Base-by-base conservation (phyloP, 2,113 vertebrate species). In the Hippoglossus stenolepis region DNA sequence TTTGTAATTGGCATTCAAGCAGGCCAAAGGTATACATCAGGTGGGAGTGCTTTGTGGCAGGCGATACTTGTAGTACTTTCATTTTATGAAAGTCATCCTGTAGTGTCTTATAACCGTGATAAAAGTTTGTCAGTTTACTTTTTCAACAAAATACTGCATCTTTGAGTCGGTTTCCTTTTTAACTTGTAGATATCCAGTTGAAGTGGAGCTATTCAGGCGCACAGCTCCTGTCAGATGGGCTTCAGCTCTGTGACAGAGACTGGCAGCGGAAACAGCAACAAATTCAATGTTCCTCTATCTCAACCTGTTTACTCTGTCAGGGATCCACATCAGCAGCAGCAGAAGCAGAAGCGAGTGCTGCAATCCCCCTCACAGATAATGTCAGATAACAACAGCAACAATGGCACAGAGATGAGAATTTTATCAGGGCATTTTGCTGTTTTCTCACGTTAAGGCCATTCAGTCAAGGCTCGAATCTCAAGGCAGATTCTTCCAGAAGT, bases 301-400 rank as follows among this genome's bases (percentile, higher is more conserved):
- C 58, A 74, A 67, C 81, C 67, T 79, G 70, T 82, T 90, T 73
- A 80, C 54, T 78, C 70, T 79, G 74, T 88, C 74, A 82, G 70
- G 70, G 38, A 84, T 73, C 54, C 80, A 75, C 63, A 86, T 66
- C 80, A 64, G 71, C 69, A 77, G 63, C 73, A 65, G 68, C 71
- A 49, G 47, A 15, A 49, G 47, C 71, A 51, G 47, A 4, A 51
- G 47, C 47, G 0, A 70, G 26, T 56, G 53, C 65, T 65, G 75
- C 54, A 82, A 80, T 78, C 78, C 62, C 65, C 67, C 61, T 65
- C 51, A 71, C 57, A 65, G 61, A 76, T 60, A 59, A 15, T 43
- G 65, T 43, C 57, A 75, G 74, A 84, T 84, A 70, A 63, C 77
- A 85, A 51, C 65, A 65, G 38, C 51, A 70, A 75, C 72, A 84